phyloP scores from a whole-genome alignment of 2,888 invertebrate genomes.

The Myopa tessellatipennis region DNA sequence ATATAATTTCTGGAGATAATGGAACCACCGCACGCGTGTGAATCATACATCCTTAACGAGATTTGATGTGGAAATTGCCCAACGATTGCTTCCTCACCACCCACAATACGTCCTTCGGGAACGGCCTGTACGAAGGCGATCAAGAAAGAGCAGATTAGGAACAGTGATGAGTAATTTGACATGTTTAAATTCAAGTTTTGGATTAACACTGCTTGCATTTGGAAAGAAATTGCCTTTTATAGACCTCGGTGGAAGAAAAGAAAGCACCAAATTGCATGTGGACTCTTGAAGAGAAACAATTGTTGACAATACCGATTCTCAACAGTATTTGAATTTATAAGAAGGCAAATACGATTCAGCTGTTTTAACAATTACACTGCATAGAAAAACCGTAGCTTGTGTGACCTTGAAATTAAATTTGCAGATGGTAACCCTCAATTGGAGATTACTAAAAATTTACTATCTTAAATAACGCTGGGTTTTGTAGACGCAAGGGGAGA shows the following conservation, averaged over 20 bases:
- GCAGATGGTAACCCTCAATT: no score
- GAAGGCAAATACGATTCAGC: background rate
- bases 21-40: slow-evolving; percentile 54
- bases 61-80: slow-evolving; percentile 5
- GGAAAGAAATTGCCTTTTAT: background rate
- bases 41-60: slow-evolving; percentile 42
- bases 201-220: background rate
- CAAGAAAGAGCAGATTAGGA: background rate
- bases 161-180: background rate
- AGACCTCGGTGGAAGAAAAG: background rate
- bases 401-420: no score
- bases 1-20: slow-evolving; percentile 50
- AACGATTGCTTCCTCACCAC: slow-evolving; percentile 48
- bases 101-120: slow-evolving; percentile 49
- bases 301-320: no score
- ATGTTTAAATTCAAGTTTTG: background rate
- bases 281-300: no score
- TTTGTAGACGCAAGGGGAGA: no score
- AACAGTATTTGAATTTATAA: no score
- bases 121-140: background rate
- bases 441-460: no score
- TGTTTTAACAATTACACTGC: background rate
- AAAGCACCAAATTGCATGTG: background rate
- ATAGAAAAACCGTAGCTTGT: no score
- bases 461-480: no score